Evolutionary conservation across 2,888 invertebrate genomes (phyloP).

Genomic region (Stenotaenia linearis): DNA sequence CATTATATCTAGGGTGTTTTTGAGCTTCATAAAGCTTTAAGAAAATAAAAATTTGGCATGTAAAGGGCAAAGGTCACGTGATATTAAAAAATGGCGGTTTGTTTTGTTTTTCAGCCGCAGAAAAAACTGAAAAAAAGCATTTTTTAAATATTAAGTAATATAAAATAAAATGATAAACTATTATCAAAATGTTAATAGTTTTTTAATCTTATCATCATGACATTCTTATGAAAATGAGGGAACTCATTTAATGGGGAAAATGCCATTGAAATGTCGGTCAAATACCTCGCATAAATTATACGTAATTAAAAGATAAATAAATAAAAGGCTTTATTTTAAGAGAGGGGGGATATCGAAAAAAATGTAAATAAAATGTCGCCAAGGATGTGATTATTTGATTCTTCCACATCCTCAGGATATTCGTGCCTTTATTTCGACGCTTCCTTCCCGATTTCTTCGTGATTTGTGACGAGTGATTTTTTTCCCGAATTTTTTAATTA

Average conservation of each 20-base stretch:
- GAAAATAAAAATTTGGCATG: background rate
- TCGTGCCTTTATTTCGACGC: background rate
- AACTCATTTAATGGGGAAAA: background rate
- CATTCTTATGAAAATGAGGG: background rate
- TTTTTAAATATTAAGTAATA: background rate
- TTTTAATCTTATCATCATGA: background rate
- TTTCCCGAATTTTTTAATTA: background rate
- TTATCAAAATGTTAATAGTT: background rate
- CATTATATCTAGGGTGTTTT: background rate
- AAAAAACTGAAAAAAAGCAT: background rate
- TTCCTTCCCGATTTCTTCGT: background rate
- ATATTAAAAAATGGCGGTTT: background rate
- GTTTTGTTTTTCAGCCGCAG: background rate
- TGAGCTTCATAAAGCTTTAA: background rate
- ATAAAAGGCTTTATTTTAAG: background rate
- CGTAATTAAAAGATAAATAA: background rate
- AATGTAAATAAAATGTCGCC: background rate
- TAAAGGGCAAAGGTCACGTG: background rate
- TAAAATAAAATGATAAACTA: background rate
- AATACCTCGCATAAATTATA: background rate
- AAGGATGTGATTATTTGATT: constrained; percentile 4
- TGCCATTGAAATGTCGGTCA: background rate
- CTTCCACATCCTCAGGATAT: background rate
- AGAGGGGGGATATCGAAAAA: background rate
- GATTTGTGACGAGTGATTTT: background rate